These are phyloP conservation scores for Tympanoctomys barrerae DNA, from an alignment of 2,797 vertebrate species.

Conservation along the genomic window DNA sequence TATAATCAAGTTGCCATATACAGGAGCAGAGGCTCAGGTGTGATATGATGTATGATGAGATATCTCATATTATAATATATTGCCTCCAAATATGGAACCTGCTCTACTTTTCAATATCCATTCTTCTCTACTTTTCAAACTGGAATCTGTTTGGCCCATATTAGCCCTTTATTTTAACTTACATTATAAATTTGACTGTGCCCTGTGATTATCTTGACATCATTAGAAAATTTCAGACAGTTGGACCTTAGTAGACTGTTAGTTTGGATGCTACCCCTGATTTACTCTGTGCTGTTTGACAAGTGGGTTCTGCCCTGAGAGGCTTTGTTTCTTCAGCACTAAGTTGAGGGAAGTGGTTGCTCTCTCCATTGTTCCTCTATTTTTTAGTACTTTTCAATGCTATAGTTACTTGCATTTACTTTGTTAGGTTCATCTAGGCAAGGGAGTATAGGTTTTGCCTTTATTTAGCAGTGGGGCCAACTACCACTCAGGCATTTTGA, in stretches of 20 bases:
- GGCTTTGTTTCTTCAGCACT: conserved; percentile 5
- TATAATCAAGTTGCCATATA: not conserved
- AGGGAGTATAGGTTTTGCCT: not conserved
- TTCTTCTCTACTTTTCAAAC: conserved; percentile 11
- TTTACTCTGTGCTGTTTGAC: not conserved
- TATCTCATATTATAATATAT: no score
- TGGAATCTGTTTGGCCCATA: not conserved
- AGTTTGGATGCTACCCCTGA: not conserved
- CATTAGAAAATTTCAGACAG: not conserved
- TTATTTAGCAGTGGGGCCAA: not conserved
- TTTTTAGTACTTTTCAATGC: conserved; percentile 51
- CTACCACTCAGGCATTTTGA: conserved; percentile 19
- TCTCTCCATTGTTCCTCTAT: not conserved
- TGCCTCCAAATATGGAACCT: not conserved
- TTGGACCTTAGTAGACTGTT: not conserved
- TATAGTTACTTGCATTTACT: not conserved
- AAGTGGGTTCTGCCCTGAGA: not conserved
- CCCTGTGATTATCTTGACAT: not conserved
- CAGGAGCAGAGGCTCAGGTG: not conserved
- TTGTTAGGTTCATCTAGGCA: not conserved
- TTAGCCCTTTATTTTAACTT: not conserved
- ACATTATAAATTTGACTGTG: not conserved
- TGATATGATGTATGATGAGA: no score
- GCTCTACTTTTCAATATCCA: not conserved
- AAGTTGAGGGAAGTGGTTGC: not conserved